Conservation (phyloP, 2,888 invertebrate species). For the Tyria jacobaeae region DNA sequence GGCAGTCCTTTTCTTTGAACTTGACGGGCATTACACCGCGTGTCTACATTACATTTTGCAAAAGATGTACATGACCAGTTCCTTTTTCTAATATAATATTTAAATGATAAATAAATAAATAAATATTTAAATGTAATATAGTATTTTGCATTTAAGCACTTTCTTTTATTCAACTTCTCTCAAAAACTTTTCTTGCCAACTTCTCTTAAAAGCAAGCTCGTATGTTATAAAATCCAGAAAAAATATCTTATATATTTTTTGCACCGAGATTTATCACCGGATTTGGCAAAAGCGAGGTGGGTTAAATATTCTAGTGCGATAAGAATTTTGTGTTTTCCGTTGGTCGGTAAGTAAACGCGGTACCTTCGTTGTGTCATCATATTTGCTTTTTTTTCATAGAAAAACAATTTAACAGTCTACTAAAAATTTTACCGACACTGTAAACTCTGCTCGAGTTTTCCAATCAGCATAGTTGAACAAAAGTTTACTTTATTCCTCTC, state of each 20-base stretch:
- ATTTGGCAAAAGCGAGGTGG: constrained; percentile 30
- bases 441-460: constrained; percentile 50
- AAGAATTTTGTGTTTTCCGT: constrained; percentile 28
- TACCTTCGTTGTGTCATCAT: constrained; percentile 16
- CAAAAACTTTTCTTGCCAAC: constrained; percentile 13
- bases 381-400: constrained; percentile 21
- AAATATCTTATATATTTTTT: constrained; percentile 22
- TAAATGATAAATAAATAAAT: too few species aligned
- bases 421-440: constrained; percentile 38
- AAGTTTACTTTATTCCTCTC: constrained; percentile 60
- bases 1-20: too few species aligned
- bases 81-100: constrained; percentile 21
- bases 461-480: constrained; percentile 56
- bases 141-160: constrained; percentile 22
- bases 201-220: constrained; percentile 6
- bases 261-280: constrained; percentile 35
- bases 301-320: constrained; percentile 39
- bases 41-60: constrained; percentile 43
- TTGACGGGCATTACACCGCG: too few species aligned
- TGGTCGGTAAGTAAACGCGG: constrained; percentile 5
- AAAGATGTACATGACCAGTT: constrained; percentile 19
- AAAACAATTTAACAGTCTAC: constrained; percentile 20
- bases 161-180: constrained; percentile 19
- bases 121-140: too few species aligned
- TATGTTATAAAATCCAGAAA: constrained; percentile 27